Conservation (phyloP, 2,797 vertebrate genomes). For the Rhinoraja longicauda region DNA sequence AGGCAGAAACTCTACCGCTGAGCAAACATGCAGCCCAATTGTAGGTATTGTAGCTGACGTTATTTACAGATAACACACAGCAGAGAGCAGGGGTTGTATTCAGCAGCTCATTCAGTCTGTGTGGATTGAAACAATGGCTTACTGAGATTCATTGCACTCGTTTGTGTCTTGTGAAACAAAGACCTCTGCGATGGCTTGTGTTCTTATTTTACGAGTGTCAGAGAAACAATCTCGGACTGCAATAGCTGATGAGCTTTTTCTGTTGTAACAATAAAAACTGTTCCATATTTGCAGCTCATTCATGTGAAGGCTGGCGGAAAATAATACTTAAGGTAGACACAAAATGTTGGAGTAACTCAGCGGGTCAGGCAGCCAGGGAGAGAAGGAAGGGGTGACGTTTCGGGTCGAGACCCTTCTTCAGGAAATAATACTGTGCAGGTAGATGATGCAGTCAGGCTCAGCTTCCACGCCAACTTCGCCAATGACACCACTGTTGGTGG, state of each 20-base stretch:
- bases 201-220: not conserved
- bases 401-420: too few species aligned
- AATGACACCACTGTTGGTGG: too few species aligned
- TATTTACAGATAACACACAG: not conserved
- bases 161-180: not conserved
- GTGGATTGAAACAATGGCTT: not conserved
- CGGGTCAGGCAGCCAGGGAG: too few species aligned
- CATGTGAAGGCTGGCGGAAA: not conserved
- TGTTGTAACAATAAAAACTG: not conserved
- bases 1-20: too few species aligned
- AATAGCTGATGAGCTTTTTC: not conserved
- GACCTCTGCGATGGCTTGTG: not conserved
- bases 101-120: not conserved
- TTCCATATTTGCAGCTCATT: not conserved
- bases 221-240: not conserved
- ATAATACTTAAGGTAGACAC: too few species aligned
- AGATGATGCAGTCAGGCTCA: too few species aligned
- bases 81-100: not conserved
- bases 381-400: too few species aligned
- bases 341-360: too few species aligned
- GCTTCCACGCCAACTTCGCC: too few species aligned
- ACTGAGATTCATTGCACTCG: not conserved
- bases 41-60: not conserved
- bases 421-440: not conserved
- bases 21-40: too few species aligned